Base-by-base conservation (phyloP, 2,797 vertebrate species). In the Pangasius mekongensis region DNA sequence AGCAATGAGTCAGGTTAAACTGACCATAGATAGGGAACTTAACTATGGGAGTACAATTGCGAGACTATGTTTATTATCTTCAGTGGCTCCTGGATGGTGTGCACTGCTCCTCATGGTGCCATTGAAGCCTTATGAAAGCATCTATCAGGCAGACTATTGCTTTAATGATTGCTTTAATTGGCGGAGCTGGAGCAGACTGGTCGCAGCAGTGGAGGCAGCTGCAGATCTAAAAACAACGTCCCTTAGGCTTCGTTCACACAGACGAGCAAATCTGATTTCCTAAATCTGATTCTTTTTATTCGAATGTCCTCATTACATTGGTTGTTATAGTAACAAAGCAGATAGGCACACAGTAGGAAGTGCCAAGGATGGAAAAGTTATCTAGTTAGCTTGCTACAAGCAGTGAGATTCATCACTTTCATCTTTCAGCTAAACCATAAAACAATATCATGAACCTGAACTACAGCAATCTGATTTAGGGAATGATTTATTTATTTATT, bases 101-200 rank as follows among this genome's bases (percentile, higher is more conserved):
- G 49, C 22, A 85, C 36, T 33, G 83, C 66, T 71, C 64, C 66
- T 74, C 30, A 27, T 81, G 81, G 76, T 20, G 62, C 49, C 43
- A 88, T 82, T 54, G 71, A 88, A 49, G 43, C 74, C 24, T 85
- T 85, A 89, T 78, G 84, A 81, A 56, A n/a, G 76, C 64, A 87
- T 89, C 78, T 74, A 87, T 90, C 83, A 86, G 33, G 78, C 64
- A 52, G 82, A 52, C 85, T n/a, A 86, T 81, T 88, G 64, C 83
- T 89, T 90, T 91, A 88, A 89, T 84, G 30, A 89, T 84, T 84
- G 71, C 66, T 89, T 90, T 91, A 88, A 89, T 87, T 87, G 89
- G 83, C 18, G 54, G 84, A 88, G 84, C 64, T 77, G 82, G 62
- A 88, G 85, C 77, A 89, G 84, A 86, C 83, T 60, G 64, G 77